Percentiles rank a stretch among this genome's conserved stretches.
Conservation (phyloP, 2,797 vertebrate species). For the Lutjanus campechanus region DNA sequence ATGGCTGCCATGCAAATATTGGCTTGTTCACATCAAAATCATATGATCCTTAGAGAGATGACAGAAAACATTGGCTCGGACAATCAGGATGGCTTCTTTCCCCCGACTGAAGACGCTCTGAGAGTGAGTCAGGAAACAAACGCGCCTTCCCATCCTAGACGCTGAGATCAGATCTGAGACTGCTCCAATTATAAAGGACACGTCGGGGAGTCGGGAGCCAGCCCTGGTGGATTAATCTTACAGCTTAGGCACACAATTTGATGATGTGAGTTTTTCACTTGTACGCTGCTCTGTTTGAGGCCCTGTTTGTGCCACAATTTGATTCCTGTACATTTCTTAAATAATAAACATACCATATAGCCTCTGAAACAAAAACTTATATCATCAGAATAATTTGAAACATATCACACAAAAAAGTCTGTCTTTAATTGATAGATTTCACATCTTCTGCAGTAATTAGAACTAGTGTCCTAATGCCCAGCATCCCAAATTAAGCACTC, state of each 20-base stretch:
- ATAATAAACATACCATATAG: not conserved
- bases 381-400: not conserved
- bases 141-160: slow-evolving; percentile 13
- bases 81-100: slow-evolving; percentile 15
- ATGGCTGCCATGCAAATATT: not conserved
- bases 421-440: not conserved
- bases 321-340: slow-evolving; percentile 1
- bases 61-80: not conserved
- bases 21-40: not conserved
- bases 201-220: slow-evolving; percentile 24
- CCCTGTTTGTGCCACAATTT: slow-evolving; percentile 8
- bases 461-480: too few species aligned
- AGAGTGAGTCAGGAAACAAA: slow-evolving; percentile 26
- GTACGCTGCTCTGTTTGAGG: not conserved
- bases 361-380: not conserved
- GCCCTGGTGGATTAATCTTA: slow-evolving; percentile 14
- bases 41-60: slow-evolving; percentile 1
- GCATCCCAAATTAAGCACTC: not conserved
- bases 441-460: not conserved
- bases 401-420: not conserved
- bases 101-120: slow-evolving; percentile 24
- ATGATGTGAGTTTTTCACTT: slow-evolving; percentile 13
- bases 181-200: slow-evolving; percentile 47
- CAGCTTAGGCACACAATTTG: slow-evolving; percentile 26
- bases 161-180: slow-evolving; percentile 48